These are phyloP conservation scores for Neodon shergylaensis DNA, from an alignment of 2,113 vertebrate genomes.

Conservation along the genomic window DNA sequence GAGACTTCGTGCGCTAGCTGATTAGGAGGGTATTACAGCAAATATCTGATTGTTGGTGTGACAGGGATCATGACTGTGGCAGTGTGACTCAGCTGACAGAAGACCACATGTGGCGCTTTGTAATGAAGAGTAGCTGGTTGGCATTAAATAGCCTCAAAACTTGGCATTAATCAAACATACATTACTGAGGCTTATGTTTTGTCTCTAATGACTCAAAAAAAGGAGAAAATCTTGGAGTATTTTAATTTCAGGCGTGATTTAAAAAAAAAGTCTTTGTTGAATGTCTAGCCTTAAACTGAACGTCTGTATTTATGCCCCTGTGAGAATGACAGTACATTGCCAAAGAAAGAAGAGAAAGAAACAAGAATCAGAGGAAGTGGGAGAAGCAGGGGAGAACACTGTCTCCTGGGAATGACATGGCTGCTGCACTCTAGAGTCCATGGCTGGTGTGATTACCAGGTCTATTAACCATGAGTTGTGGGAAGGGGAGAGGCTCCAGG, in stretches of 20 bases:
- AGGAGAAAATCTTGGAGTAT: conserved; percentile 19
- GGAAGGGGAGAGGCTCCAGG: not conserved
- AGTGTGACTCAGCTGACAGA: not conserved
- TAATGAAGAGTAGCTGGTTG: conserved; percentile 60
- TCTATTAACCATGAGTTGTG: not conserved
- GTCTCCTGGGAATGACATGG: not conserved
- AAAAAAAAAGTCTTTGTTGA: not conserved
- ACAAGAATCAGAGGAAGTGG: not conserved
- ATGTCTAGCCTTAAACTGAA: not conserved
- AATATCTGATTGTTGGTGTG: conserved; percentile 55
- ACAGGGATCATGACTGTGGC: conserved; percentile 42
- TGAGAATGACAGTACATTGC: not conserved
- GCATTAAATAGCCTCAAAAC: conserved; percentile 37
- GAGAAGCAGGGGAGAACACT: too few species aligned
- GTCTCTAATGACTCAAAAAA: conserved; percentile 8
- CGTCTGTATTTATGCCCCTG: not conserved
- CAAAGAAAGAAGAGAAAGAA: not conserved
- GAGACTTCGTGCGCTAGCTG: conserved; percentile 47
- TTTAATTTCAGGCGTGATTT: conserved; percentile 15
- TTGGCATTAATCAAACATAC: conserved; percentile 48
- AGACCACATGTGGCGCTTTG: conserved; percentile 26
- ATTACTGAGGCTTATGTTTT: conserved; percentile 33
- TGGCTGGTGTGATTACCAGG: too few species aligned
- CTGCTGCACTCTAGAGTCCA: not conserved
- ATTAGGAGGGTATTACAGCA: conserved; percentile 62